Conservation (phyloP, 2,888 invertebrate species). For the Agrypnus murinus region DNA sequence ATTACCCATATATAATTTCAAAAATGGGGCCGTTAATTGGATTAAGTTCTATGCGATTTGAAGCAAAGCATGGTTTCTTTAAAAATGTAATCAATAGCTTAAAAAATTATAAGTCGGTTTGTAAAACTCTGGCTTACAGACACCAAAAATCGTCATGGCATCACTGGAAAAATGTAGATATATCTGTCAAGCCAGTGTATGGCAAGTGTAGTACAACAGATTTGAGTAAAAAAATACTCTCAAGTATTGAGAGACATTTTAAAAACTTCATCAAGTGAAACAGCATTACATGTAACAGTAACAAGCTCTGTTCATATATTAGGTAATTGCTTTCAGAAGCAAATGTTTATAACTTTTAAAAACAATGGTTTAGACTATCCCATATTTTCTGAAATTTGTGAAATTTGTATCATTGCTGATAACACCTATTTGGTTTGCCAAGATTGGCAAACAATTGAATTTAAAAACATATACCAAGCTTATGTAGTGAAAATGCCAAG, state of each 20-base stretch:
- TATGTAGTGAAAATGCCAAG: too few species aligned
- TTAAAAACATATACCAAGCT: too few species aligned
- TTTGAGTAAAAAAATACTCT: background rate
- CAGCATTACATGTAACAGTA: background rate
- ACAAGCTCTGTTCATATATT: conserved; percentile 15
- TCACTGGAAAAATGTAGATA: conserved; percentile 32
- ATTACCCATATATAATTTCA: conserved; percentile 36
- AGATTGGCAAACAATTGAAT: background rate
- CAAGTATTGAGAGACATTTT: conserved; percentile 7
- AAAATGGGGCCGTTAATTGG: conserved; percentile 43
- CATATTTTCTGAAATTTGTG: background rate
- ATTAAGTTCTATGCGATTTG: conserved; percentile 38
- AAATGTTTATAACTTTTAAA: conserved; percentile 24
- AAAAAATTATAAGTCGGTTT: conserved; percentile 40
- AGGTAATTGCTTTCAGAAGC: conserved; percentile 13
- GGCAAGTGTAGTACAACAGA: conserved; percentile 17
- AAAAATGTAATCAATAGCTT: conserved; percentile 37
- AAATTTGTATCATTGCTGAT: background rate
- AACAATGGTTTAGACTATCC: background rate
- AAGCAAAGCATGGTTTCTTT: conserved; percentile 44
- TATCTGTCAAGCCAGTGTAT: background rate
- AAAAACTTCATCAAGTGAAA: background rate
- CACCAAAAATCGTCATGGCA: conserved; percentile 43
- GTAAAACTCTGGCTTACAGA: conserved; percentile 37
- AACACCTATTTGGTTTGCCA: background rate